Evolutionary conservation across 2,888 invertebrate species (phyloP), one percentile per base, ranked within the genome.

Genomic region (Euzophera pinguis): DNA sequence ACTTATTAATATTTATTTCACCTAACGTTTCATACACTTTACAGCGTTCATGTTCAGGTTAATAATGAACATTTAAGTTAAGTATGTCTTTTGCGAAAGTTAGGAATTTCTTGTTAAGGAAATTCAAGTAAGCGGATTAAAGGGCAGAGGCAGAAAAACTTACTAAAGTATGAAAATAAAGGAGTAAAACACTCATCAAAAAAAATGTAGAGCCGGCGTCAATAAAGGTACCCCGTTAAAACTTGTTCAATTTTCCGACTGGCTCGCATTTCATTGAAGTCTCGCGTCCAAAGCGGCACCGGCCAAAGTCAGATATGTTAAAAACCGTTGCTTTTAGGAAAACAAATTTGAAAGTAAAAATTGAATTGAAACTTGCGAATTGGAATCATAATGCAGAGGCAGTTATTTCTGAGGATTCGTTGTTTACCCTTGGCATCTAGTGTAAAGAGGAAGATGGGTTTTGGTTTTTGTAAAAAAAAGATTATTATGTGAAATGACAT

Each of bases 321-420:
- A 45, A 43, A 45, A 43, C 43, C 34, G 43, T 43, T 43, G 35
- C 43, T 43, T 50, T 51, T 37, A 43, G 41, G 35, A 34, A 51
- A 51, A 51, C 51, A 51, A 51, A 51, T 51, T 51, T 51, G 13
- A 43, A 51, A 42, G 51, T 51, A 37, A 51, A 34, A 51, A 51
- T 43, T 43, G 17, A 35, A 22, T 22, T 22, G 22, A 22, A 5
- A 3, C 22, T 22, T 22, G 2, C 22, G 2, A 22, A 22, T 3
- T 22, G 5, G 5, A 22, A n/a, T n/a, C n/a, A n/a, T n/a, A n/a
- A n/a, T n/a, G n/a, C n/a, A n/a, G n/a, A n/a, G n/a, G n/a, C n/a
- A 22, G 22, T 22, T 22, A 22, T 22, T 22, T 22, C n/a, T 22
- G 5, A 22, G 22, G 5, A 22, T 22, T 22, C 22, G 2, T 3